Percentiles rank a stretch among this genome's conserved stretches.
These are phyloP conservation scores for Thyatira batis DNA, from an alignment of 2,888 invertebrate species.

Conservation along the genomic window DNA sequence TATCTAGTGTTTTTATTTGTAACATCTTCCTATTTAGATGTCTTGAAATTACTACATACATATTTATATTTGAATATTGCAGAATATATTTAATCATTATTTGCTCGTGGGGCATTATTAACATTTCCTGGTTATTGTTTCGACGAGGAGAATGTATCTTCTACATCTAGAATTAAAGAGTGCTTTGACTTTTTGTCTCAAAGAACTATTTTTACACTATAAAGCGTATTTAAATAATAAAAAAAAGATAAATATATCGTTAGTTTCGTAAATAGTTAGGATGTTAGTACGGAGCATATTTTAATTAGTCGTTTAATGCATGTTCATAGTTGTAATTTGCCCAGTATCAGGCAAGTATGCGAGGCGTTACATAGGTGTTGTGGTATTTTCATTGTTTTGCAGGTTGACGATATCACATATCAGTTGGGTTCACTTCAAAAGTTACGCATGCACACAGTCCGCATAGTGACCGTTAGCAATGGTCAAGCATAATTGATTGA, in stretches of 20 bases:
- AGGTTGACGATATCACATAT: constrained; percentile 55
- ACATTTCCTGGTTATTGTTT: constrained; percentile 50
- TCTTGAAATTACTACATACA: constrained; percentile 36
- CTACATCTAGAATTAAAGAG: constrained; percentile 44
- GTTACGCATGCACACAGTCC: constrained; percentile 22
- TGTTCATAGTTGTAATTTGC: constrained; percentile 73
- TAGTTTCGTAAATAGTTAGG: constrained; percentile 75
- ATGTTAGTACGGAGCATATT: constrained; percentile 74
- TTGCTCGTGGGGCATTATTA: constrained; percentile 67
- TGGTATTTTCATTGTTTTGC: constrained; percentile 53
- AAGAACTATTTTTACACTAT: constrained; percentile 78
- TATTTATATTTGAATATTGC: constrained; percentile 47
- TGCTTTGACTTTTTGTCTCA: constrained; percentile 66
- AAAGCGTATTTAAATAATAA: constrained; percentile 63
- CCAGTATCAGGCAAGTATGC: constrained; percentile 53
- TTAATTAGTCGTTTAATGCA: constrained; percentile 78
- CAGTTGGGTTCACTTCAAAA: constrained; percentile 39
- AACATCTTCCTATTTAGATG: constrained; percentile 45
- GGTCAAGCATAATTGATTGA: constrained; percentile 32
- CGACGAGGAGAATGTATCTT: constrained; percentile 27
- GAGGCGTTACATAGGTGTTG: constrained; percentile 47
- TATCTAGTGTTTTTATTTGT: constrained; percentile 43
- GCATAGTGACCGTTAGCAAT: constrained; percentile 13
- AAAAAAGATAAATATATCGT: constrained; percentile 69
- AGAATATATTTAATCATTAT: constrained; percentile 31